Conservation (phyloP, 2,113 vertebrate species). For the Corydoras maculifer region DNA sequence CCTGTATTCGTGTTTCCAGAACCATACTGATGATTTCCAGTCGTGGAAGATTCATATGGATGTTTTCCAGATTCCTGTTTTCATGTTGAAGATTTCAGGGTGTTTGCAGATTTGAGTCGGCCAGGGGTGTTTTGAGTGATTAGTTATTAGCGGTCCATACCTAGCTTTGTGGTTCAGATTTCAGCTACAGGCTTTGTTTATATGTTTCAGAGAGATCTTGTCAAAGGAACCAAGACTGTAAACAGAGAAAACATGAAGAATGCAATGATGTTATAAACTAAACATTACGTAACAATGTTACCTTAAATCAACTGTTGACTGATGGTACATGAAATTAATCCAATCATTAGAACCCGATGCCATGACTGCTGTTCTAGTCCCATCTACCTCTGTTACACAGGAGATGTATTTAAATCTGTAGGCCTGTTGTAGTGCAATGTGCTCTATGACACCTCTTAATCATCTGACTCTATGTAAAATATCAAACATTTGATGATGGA, state of each 20-base stretch:
- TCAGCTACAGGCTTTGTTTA: slow-evolving; percentile 26
- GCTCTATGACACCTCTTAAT: no score
- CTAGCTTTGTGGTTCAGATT: slow-evolving; percentile 42
- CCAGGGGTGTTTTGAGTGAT: slow-evolving; percentile 15
- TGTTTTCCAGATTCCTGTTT: slow-evolving; percentile 20
- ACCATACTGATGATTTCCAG: slow-evolving; percentile 25
- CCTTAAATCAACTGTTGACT: no score
- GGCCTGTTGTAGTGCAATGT: no score
- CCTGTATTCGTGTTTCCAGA: slow-evolving; percentile 34
- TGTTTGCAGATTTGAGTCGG: slow-evolving; percentile 11
- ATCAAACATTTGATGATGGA: no score
- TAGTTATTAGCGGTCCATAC: slow-evolving; percentile 34
- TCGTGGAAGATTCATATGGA: slow-evolving; percentile 18
- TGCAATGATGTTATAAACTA: not conserved
- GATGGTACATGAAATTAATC: no score
- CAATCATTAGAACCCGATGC: no score
- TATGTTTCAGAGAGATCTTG: slow-evolving; percentile 65
- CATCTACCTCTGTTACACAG: no score
- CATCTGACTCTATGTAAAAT: no score
- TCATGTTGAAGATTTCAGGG: slow-evolving; percentile 6
- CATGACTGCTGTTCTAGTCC: no score
- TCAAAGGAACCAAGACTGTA: slow-evolving; percentile 93
- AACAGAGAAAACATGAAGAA: slow-evolving; percentile 18
- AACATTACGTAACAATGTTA: no score
- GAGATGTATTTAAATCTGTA: no score